A percentile compares a stretch with the other conserved stretches of the same genome.
These are phyloP conservation scores for Hemiscyllium ocellatum DNA, from an alignment of 2,113 vertebrate species.

Conservation along the genomic window DNA sequence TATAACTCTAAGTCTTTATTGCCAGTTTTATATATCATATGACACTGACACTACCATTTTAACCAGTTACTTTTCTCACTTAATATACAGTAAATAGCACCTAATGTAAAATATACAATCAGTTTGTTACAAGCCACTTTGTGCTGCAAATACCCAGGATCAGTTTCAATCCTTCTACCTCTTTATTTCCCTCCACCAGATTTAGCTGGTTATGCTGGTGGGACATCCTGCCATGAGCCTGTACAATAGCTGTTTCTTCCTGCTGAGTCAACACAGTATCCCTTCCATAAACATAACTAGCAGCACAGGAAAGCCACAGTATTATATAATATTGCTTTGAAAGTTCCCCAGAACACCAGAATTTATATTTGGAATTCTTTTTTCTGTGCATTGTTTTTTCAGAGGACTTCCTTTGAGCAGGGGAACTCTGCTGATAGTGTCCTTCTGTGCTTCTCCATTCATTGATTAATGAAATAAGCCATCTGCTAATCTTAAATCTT, in stretches of 20 bases:
- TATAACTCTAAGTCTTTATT: too few species aligned
- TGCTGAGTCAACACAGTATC: neutral
- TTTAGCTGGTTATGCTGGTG: neutral
- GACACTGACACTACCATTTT: too few species aligned
- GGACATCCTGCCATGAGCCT: neutral
- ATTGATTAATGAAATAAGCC: slow-evolving; percentile 7
- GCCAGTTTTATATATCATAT: too few species aligned
- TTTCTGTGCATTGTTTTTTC: neutral
- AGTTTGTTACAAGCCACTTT: neutral
- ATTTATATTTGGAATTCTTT: neutral
- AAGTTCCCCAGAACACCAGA: neutral
- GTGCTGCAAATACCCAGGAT: neutral
- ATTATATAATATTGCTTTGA: neutral
- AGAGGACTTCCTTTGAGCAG: neutral
- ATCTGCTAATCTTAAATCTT: neutral
- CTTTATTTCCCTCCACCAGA: neutral
- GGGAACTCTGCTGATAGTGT: neutral
- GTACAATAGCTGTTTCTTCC: neutral
- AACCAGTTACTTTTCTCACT: neutral
- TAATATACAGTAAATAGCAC: neutral
- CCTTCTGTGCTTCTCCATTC: neutral
- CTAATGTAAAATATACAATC: neutral
- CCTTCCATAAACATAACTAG: neutral
- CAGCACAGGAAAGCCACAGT: neutral
- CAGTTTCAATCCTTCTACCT: neutral